Base-by-base conservation (phyloP, 2,797 vertebrate genomes). In the Chrysocyon brachyurus region DNA sequence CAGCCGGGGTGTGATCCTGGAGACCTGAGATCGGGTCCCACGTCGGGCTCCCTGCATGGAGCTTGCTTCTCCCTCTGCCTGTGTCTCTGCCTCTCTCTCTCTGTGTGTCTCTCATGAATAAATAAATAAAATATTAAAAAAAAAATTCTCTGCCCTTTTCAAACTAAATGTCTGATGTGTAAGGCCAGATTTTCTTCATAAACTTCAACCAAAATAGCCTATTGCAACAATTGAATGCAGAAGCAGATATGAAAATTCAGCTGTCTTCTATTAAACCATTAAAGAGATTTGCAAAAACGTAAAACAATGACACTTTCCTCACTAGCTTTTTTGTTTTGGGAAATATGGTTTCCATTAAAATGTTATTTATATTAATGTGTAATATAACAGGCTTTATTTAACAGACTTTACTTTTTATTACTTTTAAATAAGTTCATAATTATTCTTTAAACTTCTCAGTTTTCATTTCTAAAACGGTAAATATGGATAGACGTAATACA, bases 401-500 rank as follows among this genome's bases (percentile, higher is more conserved):
- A 81, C 21, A 3, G n/a, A 12, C 36, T 56, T 46, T n/a, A 40
- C 33, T 79, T 79, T 94, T 86, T 95, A 22, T 91, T 57, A 89
- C 49, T 94, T 94, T 94, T 68, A 94, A 94, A 21, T 75, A 40
- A 88, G 24, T 59, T 56, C 16, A 46, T 70, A 54, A 87, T 12
- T 63, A 54, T 31, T 78, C 63, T 82, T 90, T 26, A 11, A 77
- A 40, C 52, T 63, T 70, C 49, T 26, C 22, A 12, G 33, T 81
- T 96, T 95, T 86, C 68, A 52, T 57, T 68, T 88, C 57, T 85
- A 54, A 70, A 84, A 70, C 64, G 26, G 15, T 78, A 87, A 91
- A 61, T 81, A 89, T 22, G 33, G 46, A 81, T 40, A 73, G 19
- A 64, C 57, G 57, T 10, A n/a, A 83, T 11, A 36, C 21, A 57